These are phyloP conservation scores for Camptogramma bilineatum DNA, from an alignment of 2,888 invertebrate genomes.

Conservation along the genomic window DNA sequence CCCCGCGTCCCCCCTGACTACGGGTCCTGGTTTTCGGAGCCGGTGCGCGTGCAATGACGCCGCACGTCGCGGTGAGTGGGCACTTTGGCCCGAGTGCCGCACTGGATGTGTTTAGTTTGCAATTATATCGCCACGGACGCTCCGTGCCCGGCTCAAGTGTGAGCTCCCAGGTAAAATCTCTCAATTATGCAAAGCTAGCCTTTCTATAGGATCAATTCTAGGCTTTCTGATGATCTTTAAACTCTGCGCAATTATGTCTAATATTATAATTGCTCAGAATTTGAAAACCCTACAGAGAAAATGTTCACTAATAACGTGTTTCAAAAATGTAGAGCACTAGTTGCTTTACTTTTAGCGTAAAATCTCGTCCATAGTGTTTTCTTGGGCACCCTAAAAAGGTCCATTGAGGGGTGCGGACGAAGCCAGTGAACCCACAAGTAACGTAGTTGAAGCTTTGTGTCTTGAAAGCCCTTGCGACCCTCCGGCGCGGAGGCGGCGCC, in stretches of 20 bases:
- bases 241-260: no score
- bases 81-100: slow-evolving; percentile 6
- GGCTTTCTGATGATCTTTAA: no score
- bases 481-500: slow-evolving; percentile 16
- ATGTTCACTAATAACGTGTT: neutral
- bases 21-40: no score
- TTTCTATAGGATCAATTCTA: neutral
- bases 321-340: neutral
- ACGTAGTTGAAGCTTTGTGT: slow-evolving; percentile 20
- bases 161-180: neutral
- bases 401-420: neutral
- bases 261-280: no score
- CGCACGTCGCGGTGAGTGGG: slow-evolving; percentile 13
- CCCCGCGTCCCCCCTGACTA: no score
- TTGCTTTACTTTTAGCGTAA: neutral
- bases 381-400: neutral
- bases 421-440: slow-evolving; percentile 17
- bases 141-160: neutral
- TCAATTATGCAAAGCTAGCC: neutral
- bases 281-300: no score
- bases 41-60: slow-evolving; percentile 17
- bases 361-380: neutral
- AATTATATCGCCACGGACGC: neutral
- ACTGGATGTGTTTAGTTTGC: neutral
- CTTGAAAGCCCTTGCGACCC: slow-evolving; percentile 18